Conservation (phyloP, 2,888 invertebrate species). For the Scaptomyza polygonia region DNA sequence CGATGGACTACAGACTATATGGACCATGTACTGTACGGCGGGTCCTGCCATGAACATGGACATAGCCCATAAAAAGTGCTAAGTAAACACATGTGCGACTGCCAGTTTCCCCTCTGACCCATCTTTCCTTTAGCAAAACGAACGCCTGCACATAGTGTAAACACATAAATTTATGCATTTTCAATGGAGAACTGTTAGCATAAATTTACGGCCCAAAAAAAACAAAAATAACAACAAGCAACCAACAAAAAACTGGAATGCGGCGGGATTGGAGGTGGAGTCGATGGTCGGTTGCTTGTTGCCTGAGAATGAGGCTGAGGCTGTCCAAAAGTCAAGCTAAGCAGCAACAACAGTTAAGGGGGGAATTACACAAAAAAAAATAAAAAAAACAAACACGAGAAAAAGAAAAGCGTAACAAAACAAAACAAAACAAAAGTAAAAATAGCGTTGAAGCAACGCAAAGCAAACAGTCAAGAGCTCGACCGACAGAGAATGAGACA, state of each 20-base stretch:
- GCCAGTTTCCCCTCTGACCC: neutral
- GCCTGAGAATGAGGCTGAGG: slow-evolving; percentile 18
- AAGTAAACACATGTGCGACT: slow-evolving; percentile 74
- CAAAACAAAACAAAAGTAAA: slow-evolving; percentile 69
- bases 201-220: slow-evolving; percentile 69
- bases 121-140: slow-evolving; percentile 37
- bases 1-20: slow-evolving; percentile 26
- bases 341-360: slow-evolving; percentile 25
- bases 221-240: slow-evolving; percentile 31
- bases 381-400: slow-evolving; percentile 29
- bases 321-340: slow-evolving; percentile 35
- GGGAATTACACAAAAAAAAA: slow-evolving; percentile 36
- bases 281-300: slow-evolving; percentile 4
- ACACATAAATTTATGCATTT: slow-evolving; percentile 80
- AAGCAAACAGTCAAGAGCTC: slow-evolving; percentile 73
- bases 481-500: slow-evolving; percentile 11
- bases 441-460: slow-evolving; percentile 75
- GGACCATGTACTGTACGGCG: slow-evolving; percentile 21
- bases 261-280: slow-evolving; percentile 6
- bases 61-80: slow-evolving; percentile 72
- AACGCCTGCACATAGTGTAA: slow-evolving; percentile 76
- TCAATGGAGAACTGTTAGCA: slow-evolving; percentile 79
- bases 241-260: slow-evolving; percentile 27
- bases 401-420: slow-evolving; percentile 56
- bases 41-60: slow-evolving; percentile 34